phyloP scores from a whole-genome alignment of 1,140 invertebrate species.

The Dryas iulia region DNA sequence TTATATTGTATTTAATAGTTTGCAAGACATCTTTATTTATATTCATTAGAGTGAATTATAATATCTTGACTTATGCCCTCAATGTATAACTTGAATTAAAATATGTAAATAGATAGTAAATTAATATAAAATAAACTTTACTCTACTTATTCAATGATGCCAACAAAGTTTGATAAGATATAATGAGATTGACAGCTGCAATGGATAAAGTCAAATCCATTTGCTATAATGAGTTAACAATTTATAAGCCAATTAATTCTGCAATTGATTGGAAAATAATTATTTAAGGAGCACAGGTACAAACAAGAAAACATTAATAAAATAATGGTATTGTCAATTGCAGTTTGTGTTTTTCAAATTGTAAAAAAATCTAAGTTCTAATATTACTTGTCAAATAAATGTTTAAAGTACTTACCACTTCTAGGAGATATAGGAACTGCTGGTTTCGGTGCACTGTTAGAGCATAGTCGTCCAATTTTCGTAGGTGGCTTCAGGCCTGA shows the following conservation, averaged over 20 bases:
- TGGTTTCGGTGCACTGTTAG: slow-evolving; percentile 81
- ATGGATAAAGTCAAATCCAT: slow-evolving; percentile 37
- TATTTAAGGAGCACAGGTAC: slow-evolving; percentile 10
- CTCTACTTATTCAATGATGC: slow-evolving; percentile 12
- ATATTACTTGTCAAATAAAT: not conserved
- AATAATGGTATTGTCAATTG: slow-evolving; percentile 56
- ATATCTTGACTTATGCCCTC: slow-evolving; percentile 17
- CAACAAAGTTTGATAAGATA: slow-evolving; percentile 21
- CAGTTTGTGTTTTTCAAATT: slow-evolving; percentile 55
- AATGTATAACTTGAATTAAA: not conserved
- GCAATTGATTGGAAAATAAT: slow-evolving; percentile 21
- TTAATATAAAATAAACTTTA: slow-evolving; percentile 15
- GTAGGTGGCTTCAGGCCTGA: slow-evolving; percentile 83
- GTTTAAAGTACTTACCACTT: slow-evolving; percentile 68
- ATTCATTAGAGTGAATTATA: not conserved
- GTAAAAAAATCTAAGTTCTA: too few relatives aligned
- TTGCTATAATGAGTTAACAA: slow-evolving; percentile 23
- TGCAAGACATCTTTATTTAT: not conserved
- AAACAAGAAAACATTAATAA: not conserved
- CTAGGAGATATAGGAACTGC: slow-evolving; percentile 81
- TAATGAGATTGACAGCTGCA: slow-evolving; percentile 28
- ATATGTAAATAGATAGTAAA: slow-evolving; percentile 1
- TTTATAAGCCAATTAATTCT: slow-evolving; percentile 24
- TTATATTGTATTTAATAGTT: not conserved
- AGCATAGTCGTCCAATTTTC: slow-evolving; percentile 83